Evolutionary conservation across 2,888 invertebrate genomes (phyloP), one percentile per base, ranked within the genome.

Genomic region (Amphipyra berbera): DNA sequence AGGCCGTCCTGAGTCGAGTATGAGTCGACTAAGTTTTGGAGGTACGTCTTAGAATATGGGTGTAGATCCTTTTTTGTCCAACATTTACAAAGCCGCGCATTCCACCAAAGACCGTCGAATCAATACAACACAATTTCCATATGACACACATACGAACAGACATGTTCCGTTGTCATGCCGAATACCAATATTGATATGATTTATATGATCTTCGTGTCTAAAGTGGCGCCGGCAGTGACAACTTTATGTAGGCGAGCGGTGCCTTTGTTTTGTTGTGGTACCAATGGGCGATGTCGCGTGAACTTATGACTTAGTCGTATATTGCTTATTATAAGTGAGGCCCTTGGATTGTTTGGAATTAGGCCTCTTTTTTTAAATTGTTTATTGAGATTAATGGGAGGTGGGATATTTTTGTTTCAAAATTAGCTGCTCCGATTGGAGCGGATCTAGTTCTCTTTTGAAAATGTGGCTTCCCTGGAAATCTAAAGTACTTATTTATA

Each of bases 151-250:
- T 59, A 54, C 9, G 40, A 69, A 45, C 45, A 41, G 21, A 60
- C 55, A 59, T 72, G 0, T 48, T 14, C n/a, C 14, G 45, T 45
- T 59, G 33, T 62, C 75, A 67, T 64, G 68, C 40, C 42, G 47
- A 54, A 55, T 56, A 41, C 61, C 58, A 69, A 77, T 78, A 62
- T 42, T 27, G 35, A 40, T 56, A 83, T 91, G 90, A 92, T 90
- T 92, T 91, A 92, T 85, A 15, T 56, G 53, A 45, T 50, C 72
- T 86, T 83, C 91, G 90, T 92, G 93, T 84, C 63, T 57, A 55
- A 71, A 53, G 79, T 82, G 85, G 88, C 90, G 87, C 88, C 89
- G 74, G 76, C 81, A 82, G 88, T 83, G 91, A 90, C 92, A 90
- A 87, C 84, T 89, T 91, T 90, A 90, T 86, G 90, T 82, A 70